Evolutionary conservation across 2,888 invertebrate genomes (phyloP).

Genomic region (Drepana falcataria): DNA sequence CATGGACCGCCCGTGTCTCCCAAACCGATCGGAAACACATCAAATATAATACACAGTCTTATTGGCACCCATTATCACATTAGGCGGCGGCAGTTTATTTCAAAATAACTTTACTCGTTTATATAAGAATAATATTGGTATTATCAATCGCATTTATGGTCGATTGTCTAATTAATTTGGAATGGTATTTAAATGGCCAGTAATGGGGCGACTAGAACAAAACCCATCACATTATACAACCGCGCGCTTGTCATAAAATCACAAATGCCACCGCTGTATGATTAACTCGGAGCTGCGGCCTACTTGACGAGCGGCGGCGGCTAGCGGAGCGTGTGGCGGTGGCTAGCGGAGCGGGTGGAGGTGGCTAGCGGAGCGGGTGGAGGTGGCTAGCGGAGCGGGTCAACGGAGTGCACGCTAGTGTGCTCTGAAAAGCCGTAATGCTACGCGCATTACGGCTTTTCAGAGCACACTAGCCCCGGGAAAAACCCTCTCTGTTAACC

Average conservation of each 20-base stretch:
- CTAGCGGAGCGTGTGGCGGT: neutral
- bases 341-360: too few relatives aligned
- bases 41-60: neutral
- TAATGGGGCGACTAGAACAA: conserved; percentile 17
- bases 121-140: neutral
- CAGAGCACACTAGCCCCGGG: too few relatives aligned
- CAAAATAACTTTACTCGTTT: neutral
- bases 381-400: too few relatives aligned
- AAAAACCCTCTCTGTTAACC: too few relatives aligned
- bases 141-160: conserved; percentile 1
- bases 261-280: conserved; percentile 46
- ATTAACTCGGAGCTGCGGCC: conserved; percentile 33
- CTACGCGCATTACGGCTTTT: too few relatives aligned
- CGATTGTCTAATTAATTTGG: conserved; percentile 3
- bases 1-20: neutral
- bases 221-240: conserved; percentile 32
- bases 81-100: neutral
- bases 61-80: neutral
- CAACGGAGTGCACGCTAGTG: too few relatives aligned
- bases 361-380: too few relatives aligned
- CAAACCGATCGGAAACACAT: neutral
- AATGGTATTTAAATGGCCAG: conserved; percentile 5
- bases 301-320: conserved; percentile 15
- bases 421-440: too few relatives aligned
- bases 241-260: conserved; percentile 48